Conservation (phyloP, 2,888 invertebrate genomes). For the Lamproptera curius region DNA sequence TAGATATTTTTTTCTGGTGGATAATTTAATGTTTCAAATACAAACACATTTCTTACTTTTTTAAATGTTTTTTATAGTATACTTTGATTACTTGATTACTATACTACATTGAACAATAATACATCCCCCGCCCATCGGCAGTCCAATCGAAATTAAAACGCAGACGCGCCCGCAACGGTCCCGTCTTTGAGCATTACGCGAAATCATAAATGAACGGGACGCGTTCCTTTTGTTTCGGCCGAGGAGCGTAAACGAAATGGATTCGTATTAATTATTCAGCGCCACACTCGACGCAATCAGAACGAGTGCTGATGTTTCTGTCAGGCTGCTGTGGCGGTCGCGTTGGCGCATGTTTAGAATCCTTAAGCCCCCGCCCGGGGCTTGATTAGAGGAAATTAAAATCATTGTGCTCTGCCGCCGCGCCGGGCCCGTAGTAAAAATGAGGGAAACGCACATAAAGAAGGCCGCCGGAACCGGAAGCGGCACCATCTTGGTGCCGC, state of each 20-base stretch:
- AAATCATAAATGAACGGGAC: constrained; percentile 61
- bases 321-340: constrained; percentile 47
- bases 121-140: too few relatives aligned
- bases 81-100: too few relatives aligned
- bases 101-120: too few relatives aligned
- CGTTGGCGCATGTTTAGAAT: constrained; percentile 71
- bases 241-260: constrained; percentile 64
- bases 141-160: constrained; percentile 13
- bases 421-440: constrained; percentile 67
- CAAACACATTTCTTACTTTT: too few relatives aligned
- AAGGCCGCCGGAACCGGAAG: constrained; percentile 75
- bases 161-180: constrained; percentile 27
- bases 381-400: constrained; percentile 79
- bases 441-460: constrained; percentile 76
- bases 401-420: constrained; percentile 72
- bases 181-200: constrained; percentile 29
- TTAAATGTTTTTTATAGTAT: too few relatives aligned
- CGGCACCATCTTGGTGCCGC: constrained; percentile 79
- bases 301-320: constrained; percentile 78
- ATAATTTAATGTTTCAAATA: too few relatives aligned
- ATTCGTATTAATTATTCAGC: constrained; percentile 76
- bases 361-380: constrained; percentile 76
- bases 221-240: constrained; percentile 60
- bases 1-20: too few relatives aligned
- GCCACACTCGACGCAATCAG: constrained; percentile 77